These are phyloP conservation scores for Enteromius treurensis DNA, from an alignment of 2,797 vertebrate genomes.

Conservation along the genomic window DNA sequence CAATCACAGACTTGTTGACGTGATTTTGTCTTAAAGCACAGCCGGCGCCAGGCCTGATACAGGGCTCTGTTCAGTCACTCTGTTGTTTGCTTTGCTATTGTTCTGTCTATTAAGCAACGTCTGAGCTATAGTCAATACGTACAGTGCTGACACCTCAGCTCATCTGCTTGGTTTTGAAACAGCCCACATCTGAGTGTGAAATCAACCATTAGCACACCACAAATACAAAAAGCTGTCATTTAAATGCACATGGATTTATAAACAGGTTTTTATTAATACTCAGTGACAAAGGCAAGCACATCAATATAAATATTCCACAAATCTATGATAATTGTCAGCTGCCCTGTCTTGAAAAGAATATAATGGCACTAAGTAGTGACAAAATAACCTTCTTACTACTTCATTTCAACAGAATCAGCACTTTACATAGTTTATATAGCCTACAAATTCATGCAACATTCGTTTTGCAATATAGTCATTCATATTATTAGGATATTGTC, in stretches of 20 bases:
- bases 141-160: slow-evolving; percentile 15
- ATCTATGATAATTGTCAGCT: slow-evolving; percentile 45
- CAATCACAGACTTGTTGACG: background rate
- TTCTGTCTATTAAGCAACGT: slow-evolving; percentile 35
- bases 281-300: slow-evolving; percentile 37
- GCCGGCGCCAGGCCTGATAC: slow-evolving; percentile 17
- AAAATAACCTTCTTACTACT: slow-evolving; percentile 12
- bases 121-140: slow-evolving; percentile 18
- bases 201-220: background rate
- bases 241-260: slow-evolving; percentile 3
- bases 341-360: slow-evolving; percentile 30
- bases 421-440: slow-evolving; percentile 24
- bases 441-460: slow-evolving; percentile 52
- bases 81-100: slow-evolving; percentile 41
- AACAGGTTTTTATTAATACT: slow-evolving; percentile 32
- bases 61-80: slow-evolving; percentile 26
- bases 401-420: slow-evolving; percentile 15
- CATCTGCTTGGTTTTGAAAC: background rate
- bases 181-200: background rate
- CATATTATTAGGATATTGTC: slow-evolving; percentile 3
- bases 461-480: slow-evolving; percentile 1
- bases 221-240: background rate
- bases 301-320: slow-evolving; percentile 41
- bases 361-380: slow-evolving; percentile 39
- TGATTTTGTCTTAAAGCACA: background rate